Evolutionary conservation across 2,888 invertebrate genomes (phyloP).

Genomic region (Myopa testacea): DNA sequence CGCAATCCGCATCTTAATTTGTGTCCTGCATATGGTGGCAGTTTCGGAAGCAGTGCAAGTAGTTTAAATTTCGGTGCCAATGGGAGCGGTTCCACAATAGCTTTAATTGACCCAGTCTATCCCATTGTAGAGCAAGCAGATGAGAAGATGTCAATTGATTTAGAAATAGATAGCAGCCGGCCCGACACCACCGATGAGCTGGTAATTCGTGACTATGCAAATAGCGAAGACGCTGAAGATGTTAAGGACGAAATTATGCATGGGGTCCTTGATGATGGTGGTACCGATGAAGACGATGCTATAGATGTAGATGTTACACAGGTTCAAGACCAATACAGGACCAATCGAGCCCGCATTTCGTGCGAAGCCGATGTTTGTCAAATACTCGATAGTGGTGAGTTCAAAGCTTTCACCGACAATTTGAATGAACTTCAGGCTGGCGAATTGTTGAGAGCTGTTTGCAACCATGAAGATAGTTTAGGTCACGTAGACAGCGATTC

Average conservation of each 20-base stretch:
- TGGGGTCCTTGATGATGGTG: constrained; percentile 51
- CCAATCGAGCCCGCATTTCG: background rate
- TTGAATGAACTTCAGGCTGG: constrained; percentile 52
- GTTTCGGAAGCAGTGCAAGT: constrained; percentile 56
- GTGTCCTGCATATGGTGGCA: constrained; percentile 71
- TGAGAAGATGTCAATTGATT: constrained; percentile 71
- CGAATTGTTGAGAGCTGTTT: constrained; percentile 59
- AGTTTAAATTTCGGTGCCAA: constrained; percentile 59
- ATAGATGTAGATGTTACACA: constrained; percentile 4
- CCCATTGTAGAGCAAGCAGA: constrained; percentile 88
- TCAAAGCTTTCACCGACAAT: constrained; percentile 62
- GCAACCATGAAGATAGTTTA: constrained; percentile 49
- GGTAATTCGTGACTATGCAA: constrained; percentile 69
- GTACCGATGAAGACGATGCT: constrained; percentile 70
- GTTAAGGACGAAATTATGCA: constrained; percentile 45
- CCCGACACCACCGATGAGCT: constrained; percentile 44
- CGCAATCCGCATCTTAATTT: constrained; percentile 79
- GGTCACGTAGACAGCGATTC: constrained; percentile 37
- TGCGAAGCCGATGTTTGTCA: constrained; percentile 25
- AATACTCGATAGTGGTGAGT: constrained; percentile 45
- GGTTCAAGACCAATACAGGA: background rate
- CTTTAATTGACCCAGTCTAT: constrained; percentile 71
- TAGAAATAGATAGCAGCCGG: constrained; percentile 34
- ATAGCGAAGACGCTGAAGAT: constrained; percentile 71
- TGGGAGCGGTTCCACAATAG: constrained; percentile 60